These are phyloP conservation scores for Cyphomyrmex costatus DNA, from an alignment of 1,140 invertebrate species.

Conservation along the genomic window DNA sequence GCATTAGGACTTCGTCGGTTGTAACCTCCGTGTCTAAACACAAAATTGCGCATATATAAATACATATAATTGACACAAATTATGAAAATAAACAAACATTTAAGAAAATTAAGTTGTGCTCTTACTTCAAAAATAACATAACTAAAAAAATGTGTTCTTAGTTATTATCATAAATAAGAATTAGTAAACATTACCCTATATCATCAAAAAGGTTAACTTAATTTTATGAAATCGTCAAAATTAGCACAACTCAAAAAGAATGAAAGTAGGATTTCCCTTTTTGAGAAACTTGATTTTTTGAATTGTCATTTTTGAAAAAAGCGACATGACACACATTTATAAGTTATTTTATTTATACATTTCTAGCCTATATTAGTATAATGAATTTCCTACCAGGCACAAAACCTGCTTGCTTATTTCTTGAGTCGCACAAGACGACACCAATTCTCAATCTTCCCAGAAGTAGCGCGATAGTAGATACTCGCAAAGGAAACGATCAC, in stretches of 20 bases:
- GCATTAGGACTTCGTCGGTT: constrained; percentile 85
- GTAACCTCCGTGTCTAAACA: constrained; percentile 81
- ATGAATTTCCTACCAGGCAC: constrained; percentile 59
- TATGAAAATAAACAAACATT: not conserved
- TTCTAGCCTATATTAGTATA: not conserved
- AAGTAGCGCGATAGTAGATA: constrained; percentile 37
- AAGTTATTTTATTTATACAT: not conserved
- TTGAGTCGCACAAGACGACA: constrained; percentile 15
- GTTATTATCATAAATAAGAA: too few relatives aligned
- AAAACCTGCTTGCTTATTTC: constrained; percentile 57
- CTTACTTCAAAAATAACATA: too few relatives aligned
- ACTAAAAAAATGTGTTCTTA: too few relatives aligned
- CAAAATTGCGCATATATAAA: constrained; percentile 13
- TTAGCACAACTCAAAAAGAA: too few relatives aligned
- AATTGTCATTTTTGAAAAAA: too few relatives aligned
- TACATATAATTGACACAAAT: not conserved
- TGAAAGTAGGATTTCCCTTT: too few relatives aligned
- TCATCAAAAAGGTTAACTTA: too few relatives aligned
- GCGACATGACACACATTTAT: not conserved
- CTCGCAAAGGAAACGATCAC: constrained; percentile 44
- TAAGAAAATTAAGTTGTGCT: not conserved
- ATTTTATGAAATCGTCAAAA: too few relatives aligned
- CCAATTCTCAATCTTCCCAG: not conserved
- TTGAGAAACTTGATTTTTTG: too few relatives aligned
- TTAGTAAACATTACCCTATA: too few relatives aligned